Evolutionary conservation across 2,113 vertebrate species (phyloP).

Genomic region (Acrocephalus arundinaceus): DNA sequence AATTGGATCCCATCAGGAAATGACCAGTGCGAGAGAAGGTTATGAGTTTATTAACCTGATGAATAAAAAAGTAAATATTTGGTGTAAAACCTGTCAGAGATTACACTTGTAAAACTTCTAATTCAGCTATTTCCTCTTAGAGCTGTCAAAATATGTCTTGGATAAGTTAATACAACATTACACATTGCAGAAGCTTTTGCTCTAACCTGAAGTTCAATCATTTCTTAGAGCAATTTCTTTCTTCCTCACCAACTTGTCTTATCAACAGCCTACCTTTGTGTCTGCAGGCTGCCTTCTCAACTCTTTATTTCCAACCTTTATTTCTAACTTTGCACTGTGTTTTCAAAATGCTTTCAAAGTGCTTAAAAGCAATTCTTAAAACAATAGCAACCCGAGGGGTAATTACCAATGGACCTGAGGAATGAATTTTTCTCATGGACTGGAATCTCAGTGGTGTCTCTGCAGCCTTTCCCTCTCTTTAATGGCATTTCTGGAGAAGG

Average conservation of each 20-base stretch:
- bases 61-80: slow-evolving; percentile 66
- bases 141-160: slow-evolving; percentile 49
- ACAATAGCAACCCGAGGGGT: not conserved
- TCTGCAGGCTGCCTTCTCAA: not conserved
- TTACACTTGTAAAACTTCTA: slow-evolving; percentile 54
- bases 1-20: slow-evolving; percentile 51
- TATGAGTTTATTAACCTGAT: slow-evolving; percentile 53
- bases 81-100: slow-evolving; percentile 51
- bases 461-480: not conserved
- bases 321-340: not conserved
- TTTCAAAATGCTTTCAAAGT: slow-evolving; percentile 1
- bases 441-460: not conserved
- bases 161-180: slow-evolving; percentile 43
- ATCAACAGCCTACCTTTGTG: not conserved
- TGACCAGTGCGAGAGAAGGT: not conserved
- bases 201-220: slow-evolving; percentile 41
- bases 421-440: not conserved
- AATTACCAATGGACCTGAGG: not conserved
- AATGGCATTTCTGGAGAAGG: not conserved
- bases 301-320: slow-evolving; percentile 17
- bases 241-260: not conserved
- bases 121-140: slow-evolving; percentile 57
- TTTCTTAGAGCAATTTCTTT: slow-evolving; percentile 6
- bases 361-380: not conserved
- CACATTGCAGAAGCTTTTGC: slow-evolving; percentile 35